Evolutionary conservation across 1,140 invertebrate genomes (phyloP).

Genomic region (Pemphigus obesinymphae): DNA sequence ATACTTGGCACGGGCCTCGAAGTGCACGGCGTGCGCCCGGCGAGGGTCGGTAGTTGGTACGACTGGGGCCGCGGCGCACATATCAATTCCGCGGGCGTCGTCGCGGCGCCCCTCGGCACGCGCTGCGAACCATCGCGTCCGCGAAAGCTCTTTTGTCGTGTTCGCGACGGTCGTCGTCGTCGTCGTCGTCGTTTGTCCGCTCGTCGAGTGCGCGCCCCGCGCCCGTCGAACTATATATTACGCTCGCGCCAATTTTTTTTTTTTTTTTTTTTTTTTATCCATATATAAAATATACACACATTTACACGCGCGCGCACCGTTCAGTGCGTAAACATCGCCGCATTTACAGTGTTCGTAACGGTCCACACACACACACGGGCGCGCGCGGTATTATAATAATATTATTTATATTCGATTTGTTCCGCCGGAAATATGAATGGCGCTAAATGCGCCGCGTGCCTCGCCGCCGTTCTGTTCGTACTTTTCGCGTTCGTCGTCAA

Average conservation of each 20-base stretch:
- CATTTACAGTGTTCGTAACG: not conserved
- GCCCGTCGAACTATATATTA: not conserved
- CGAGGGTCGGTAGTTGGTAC: too few relatives aligned
- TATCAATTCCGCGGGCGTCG: not conserved
- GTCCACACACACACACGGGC: not conserved
- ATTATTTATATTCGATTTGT: not conserved
- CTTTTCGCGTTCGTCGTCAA: conserved; percentile 31
- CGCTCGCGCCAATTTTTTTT: conserved; percentile 2
- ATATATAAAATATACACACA: not conserved
- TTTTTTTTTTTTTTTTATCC: too few relatives aligned
- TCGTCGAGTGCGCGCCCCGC: not conserved
- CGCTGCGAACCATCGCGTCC: too few relatives aligned
- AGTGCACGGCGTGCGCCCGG: too few relatives aligned
- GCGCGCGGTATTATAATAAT: not conserved
- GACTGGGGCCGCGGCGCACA: not conserved
- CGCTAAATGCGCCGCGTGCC: conserved; percentile 39
- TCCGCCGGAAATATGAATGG: conserved; percentile 34
- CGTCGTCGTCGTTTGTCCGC: not conserved
- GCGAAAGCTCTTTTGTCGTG: not conserved
- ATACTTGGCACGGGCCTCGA: too few relatives aligned
- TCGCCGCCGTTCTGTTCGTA: conserved; percentile 29
- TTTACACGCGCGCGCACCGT: not conserved
- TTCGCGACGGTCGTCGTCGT: not conserved
- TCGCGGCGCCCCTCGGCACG: not conserved
- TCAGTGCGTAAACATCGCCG: not conserved